phyloP scores from a whole-genome alignment of 2,888 invertebrate genomes.

The Glyphotaelius pellucidus region DNA sequence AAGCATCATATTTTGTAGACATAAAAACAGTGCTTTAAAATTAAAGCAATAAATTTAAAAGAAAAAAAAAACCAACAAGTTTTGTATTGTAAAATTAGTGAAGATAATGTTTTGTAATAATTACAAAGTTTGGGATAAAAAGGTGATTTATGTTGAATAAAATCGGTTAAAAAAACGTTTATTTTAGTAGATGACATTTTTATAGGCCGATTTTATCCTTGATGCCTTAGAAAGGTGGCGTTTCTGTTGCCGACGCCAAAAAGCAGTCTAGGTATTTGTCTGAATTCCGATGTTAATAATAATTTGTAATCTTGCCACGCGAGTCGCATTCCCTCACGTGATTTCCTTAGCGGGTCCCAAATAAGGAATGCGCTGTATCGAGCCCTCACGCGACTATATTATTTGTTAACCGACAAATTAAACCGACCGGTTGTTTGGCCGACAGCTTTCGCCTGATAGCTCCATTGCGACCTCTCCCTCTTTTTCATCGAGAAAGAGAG shows the following conservation, averaged over 20 bases:
- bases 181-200: not conserved
- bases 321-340: slow-evolving; percentile 56
- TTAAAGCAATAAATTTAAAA: too few relatives aligned
- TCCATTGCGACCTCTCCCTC: not conserved
- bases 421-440: too few relatives aligned
- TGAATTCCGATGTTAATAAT: slow-evolving; percentile 54
- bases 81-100: not conserved
- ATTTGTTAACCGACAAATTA: not conserved
- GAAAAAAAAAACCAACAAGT: too few relatives aligned
- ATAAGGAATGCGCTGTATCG: slow-evolving; percentile 31
- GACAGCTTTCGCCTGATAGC: slow-evolving; percentile 5
- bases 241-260: not conserved
- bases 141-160: too few relatives aligned
- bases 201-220: not conserved
- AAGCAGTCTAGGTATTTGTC: not conserved
- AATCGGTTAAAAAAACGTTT: not conserved
- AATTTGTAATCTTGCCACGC: slow-evolving; percentile 54
- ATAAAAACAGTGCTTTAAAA: not conserved
- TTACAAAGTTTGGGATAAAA: too few relatives aligned
- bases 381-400: slow-evolving; percentile 5
- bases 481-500: not conserved
- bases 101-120: not conserved
- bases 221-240: not conserved
- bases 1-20: not conserved
- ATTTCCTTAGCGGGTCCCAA: slow-evolving; percentile 38